phyloP scores from a whole-genome alignment of 1,140 invertebrate genomes.

The Limonius californicus region DNA sequence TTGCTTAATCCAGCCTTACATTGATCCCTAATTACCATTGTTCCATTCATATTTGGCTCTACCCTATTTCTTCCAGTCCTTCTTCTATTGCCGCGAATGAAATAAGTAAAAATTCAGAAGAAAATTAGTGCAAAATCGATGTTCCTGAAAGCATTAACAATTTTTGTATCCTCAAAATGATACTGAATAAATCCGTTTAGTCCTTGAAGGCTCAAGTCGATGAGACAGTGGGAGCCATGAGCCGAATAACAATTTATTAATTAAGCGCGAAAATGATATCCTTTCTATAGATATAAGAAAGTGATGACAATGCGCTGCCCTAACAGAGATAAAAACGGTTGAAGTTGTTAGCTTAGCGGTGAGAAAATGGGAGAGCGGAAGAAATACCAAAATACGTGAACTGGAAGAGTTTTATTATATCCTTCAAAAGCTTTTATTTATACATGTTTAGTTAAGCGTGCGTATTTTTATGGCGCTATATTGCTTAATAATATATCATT shows the following conservation, averaged over 20 bases:
- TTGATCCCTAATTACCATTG: constrained; percentile 27
- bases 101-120: no score
- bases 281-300: constrained; percentile 25
- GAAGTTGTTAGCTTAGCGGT: constrained; percentile 21
- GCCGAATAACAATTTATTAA: constrained; percentile 29
- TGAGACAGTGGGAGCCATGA: constrained; percentile 12
- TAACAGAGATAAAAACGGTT: constrained; percentile 23
- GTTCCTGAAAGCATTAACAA: no score
- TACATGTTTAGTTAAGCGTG: no score
- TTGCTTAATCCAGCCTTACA: constrained; percentile 19
- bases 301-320: constrained; percentile 26
- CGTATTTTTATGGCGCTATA: no score
- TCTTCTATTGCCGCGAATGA: no score
- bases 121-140: no score
- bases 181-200: no score
- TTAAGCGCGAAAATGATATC: constrained; percentile 25
- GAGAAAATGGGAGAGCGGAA: constrained; percentile 25
- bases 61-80: no score
- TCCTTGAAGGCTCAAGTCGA: no score
- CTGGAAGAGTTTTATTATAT: constrained; percentile 22
- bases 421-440: no score
- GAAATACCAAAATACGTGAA: constrained; percentile 25
- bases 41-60: constrained; percentile 19
- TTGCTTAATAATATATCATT: no score
- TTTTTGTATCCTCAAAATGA: no score